A percentile compares a stretch with the other conserved stretches of the same genome.
phyloP scores from a whole-genome alignment of 1,140 invertebrate species.

The Dinoponera quadriceps region DNA sequence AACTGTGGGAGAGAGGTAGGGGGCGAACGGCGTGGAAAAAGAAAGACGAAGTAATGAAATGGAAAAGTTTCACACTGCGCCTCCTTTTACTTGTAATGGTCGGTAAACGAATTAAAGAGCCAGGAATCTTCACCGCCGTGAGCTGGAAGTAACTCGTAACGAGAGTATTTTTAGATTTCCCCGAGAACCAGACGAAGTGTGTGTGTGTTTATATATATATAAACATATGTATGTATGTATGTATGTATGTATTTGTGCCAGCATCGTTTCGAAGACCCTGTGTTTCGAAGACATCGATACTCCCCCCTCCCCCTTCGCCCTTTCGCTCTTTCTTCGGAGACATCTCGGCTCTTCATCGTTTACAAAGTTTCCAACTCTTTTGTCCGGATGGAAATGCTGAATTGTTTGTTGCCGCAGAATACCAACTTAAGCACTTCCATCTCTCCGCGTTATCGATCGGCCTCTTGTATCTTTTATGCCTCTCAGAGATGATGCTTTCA shows the following conservation, averaged over 20 bases:
- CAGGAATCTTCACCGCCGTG: conserved; percentile 70
- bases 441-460: conserved; percentile 26
- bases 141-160: conserved; percentile 72
- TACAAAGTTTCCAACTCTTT: conserved; percentile 37
- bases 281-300: conserved; percentile 50
- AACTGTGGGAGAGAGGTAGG: neutral
- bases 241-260: conserved; percentile 17
- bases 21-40: conserved; percentile 56
- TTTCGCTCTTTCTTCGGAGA: conserved; percentile 15
- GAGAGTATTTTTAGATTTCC: conserved; percentile 67
- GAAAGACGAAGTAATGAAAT: conserved; percentile 80
- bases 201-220: no score
- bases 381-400: conserved; percentile 19
- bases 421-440: conserved; percentile 29
- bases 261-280: conserved; percentile 43
- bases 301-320: no score
- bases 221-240: no score
- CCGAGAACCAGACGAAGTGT: neutral
- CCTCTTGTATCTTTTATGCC: conserved; percentile 10
- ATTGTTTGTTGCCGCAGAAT: conserved; percentile 36
- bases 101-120: conserved; percentile 81
- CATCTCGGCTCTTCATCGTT: conserved; percentile 24
- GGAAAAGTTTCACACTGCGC: conserved; percentile 79
- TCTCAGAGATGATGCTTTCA: neutral
- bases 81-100: conserved; percentile 73